Percentiles rank a stretch among this genome's conserved stretches.
These are phyloP conservation scores for Temnothorax nylanderi DNA, from an alignment of 1,140 invertebrate genomes.

Conservation along the genomic window DNA sequence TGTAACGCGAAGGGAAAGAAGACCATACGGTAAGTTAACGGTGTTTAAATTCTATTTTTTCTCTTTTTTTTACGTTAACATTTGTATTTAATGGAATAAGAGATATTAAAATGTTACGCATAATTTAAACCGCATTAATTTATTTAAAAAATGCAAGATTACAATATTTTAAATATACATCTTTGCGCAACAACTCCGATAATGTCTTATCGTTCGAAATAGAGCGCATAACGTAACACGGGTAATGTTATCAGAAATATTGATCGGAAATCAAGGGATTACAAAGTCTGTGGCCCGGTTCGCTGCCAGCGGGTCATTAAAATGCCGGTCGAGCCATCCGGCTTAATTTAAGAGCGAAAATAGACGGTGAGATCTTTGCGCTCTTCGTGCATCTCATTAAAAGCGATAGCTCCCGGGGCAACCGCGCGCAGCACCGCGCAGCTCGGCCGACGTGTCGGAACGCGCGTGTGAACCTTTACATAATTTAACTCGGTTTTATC, in stretches of 20 bases:
- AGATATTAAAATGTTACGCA: neutral
- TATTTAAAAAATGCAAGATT: neutral
- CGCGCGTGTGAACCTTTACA: slow-evolving; percentile 60
- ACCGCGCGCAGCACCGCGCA: neutral
- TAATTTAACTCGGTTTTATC: slow-evolving; percentile 60
- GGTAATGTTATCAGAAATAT: neutral
- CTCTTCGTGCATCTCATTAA: slow-evolving; percentile 52
- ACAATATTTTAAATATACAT: neutral
- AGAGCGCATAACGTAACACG: neutral
- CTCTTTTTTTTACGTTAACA: neutral
- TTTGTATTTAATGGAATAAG: neutral
- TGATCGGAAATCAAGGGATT: neutral
- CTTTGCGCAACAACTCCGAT: neutral
- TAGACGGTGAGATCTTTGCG: slow-evolving; percentile 39
- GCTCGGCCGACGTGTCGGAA: slow-evolving; percentile 38
- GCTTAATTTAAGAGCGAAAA: slow-evolving; percentile 58
- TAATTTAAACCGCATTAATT: neutral
- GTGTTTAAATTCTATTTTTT: neutral
- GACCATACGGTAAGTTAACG: neutral
- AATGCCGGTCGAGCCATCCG: slow-evolving; percentile 16
- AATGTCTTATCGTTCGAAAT: neutral
- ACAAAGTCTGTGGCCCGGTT: neutral
- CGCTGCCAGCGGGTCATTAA: slow-evolving; percentile 8
- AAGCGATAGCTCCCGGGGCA: slow-evolving; percentile 43
- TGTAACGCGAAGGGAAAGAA: neutral